Percentiles rank a stretch among this genome's conserved stretches.
phyloP scores from a whole-genome alignment of 2,113 vertebrate genomes.

The Mesembrinibis cayennensis region DNA sequence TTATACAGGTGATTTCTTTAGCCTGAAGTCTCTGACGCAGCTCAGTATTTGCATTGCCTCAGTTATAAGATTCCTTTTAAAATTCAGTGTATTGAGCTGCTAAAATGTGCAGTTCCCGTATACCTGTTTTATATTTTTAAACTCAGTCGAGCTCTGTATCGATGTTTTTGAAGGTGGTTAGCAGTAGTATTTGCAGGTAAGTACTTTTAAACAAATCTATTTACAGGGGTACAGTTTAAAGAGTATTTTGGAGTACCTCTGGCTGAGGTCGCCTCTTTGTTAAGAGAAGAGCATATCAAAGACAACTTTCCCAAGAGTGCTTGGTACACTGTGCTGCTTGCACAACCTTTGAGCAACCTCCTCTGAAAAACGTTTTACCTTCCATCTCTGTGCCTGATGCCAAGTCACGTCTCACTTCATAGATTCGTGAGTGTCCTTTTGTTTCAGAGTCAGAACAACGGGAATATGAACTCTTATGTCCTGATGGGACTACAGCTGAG shows the following conservation, averaged over 20 bases:
- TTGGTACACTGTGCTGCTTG: not conserved
- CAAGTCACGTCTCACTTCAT: not conserved
- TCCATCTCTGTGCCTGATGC: not conserved
- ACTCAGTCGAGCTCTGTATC: not conserved
- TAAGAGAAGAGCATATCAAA: not conserved
- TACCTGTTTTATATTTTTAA: not conserved
- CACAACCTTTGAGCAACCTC: not conserved
- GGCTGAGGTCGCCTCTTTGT: not conserved
- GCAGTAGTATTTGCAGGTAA: not conserved
- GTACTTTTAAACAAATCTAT: not conserved
- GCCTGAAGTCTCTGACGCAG: not conserved
- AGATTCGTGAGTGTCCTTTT: not conserved
- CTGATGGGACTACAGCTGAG: slow-evolving; percentile 81
- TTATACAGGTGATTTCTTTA: not conserved
- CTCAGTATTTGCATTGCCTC: not conserved
- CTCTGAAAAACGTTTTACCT: not conserved
- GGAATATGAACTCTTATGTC: slow-evolving; percentile 80
- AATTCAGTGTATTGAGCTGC: not conserved
- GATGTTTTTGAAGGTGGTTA: not conserved
- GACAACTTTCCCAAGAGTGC: not conserved
- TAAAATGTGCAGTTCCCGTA: not conserved
- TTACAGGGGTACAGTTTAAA: not conserved
- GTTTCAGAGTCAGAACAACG: slow-evolving; percentile 74
- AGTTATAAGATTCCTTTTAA: not conserved
- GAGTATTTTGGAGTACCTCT: not conserved